Base-by-base conservation (phyloP, 2,888 invertebrate species). In the Plagiodera versicolora region DNA sequence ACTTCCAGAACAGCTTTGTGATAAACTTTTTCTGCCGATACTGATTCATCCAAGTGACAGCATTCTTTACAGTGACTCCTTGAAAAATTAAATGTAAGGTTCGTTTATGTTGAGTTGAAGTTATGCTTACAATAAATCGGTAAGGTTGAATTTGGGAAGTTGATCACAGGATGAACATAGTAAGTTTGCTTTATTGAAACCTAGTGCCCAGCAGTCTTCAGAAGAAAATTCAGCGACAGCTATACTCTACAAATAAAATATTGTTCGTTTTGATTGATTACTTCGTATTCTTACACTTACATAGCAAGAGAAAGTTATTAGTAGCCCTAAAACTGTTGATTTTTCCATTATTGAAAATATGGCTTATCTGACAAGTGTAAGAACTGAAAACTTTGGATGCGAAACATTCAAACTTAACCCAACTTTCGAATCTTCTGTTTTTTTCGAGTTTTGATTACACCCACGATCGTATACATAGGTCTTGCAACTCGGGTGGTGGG, bases 1-100 rank as follows among this genome's bases (percentile, higher is more conserved):
- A 98, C 96, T 85, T 97, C 95, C 45, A 99, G 83, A 60, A 94
- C 87, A 0, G 97, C 98, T 77, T 89, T 91, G 0, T 96, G 92
- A 79, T 95, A 98, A 60, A 89, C 89, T 81, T 90, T 90, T 18
- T 79, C 80, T 56, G 85, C 82, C 10, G 84, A 84, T 1, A 86
- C 84, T 5, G 85, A 84, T 67, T 89, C 87, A 75, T 94, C 92
- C 68, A 86, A 85, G 63, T 90, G 87, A 76, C 94, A 94, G 74
- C 95, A 95, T 77, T 90, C 87, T 60, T 86, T 85, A 72, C 95
- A 95, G 68, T 86, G 86, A 11, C 84, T 85, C 58, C 88, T 85
- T 46, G 10, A 66, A n/a, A n/a, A n/a, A n/a, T n/a, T n/a, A n/a
- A n/a, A n/a, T n/a, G n/a, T n/a, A n/a, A n/a, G n/a, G n/a, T n/a